Evolutionary conservation across 2,797 vertebrate genomes (phyloP).

Genomic region (Squalus acanthias): DNA sequence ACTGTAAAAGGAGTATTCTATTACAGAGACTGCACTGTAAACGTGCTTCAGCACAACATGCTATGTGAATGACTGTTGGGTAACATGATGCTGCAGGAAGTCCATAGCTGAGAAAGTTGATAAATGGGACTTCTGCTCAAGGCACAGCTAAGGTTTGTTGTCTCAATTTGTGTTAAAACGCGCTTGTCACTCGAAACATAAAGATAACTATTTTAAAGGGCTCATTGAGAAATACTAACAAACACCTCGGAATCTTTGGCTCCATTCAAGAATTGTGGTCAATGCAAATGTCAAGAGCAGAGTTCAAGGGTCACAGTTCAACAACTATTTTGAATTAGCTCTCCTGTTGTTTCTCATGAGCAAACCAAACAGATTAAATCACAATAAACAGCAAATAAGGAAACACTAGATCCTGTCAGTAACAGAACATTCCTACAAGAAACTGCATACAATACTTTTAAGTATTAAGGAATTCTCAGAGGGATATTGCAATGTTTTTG

Average conservation of each 20-base stretch:
- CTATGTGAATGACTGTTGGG: not conserved
- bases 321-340: not conserved
- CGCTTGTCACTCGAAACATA: conserved; percentile 6
- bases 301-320: conserved; percentile 28
- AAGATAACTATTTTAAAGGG: not conserved
- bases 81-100: not conserved
- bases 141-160: not conserved
- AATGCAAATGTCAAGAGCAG: not conserved
- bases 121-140: not conserved
- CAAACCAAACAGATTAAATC: conserved; percentile 31
- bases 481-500: not conserved
- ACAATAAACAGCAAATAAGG: not conserved
- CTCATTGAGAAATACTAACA: conserved; percentile 34
- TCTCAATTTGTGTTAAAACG: conserved; percentile 16
- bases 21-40: conserved; percentile 5
- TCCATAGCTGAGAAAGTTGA: not conserved
- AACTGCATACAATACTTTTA: not conserved
- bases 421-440: not conserved
- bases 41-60: not conserved
- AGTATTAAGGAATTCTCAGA: not conserved
- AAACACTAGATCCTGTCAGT: not conserved
- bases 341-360: not conserved
- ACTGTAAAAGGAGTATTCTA: conserved; percentile 1
- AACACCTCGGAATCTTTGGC: conserved; percentile 31
- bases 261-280: conserved; percentile 17